Percentiles rank a stretch among this genome's conserved stretches.
These are phyloP conservation scores for Bucco capensis DNA, from an alignment of 2,113 vertebrate genomes.

Conservation along the genomic window DNA sequence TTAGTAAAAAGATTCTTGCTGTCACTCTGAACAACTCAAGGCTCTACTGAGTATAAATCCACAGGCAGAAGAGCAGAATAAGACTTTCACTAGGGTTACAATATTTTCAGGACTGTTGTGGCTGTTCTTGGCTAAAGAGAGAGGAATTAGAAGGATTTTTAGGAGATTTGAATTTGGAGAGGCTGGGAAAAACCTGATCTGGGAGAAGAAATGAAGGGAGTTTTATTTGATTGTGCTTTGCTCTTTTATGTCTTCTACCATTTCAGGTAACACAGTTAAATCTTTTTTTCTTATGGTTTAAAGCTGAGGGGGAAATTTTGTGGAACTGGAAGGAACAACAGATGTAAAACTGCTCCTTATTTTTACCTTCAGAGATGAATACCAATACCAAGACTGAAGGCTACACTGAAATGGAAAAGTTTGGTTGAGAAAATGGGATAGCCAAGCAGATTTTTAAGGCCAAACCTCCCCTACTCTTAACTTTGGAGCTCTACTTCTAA, in stretches of 20 bases:
- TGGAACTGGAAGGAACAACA: conserved; percentile 15
- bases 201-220: neutral
- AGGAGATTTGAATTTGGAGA: neutral
- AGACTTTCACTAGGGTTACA: neutral
- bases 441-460: neutral
- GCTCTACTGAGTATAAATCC: neutral
- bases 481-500: neutral
- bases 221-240: neutral
- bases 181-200: neutral
- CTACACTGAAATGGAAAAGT: neutral
- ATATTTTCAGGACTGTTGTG: neutral
- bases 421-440: neutral
- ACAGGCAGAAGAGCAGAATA: neutral
- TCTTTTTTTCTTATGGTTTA: neutral
- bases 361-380: conserved; percentile 17
- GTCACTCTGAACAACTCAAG: neutral
- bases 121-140: neutral
- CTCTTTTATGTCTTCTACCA: neutral
- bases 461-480: neutral
- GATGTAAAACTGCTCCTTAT: neutral
- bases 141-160: neutral
- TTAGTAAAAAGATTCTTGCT: neutral
- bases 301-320: neutral
- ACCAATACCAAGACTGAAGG: neutral
- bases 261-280: neutral